Conservation (phyloP, 2,113 vertebrate genomes). For the Pachypanchax playfairii region DNA sequence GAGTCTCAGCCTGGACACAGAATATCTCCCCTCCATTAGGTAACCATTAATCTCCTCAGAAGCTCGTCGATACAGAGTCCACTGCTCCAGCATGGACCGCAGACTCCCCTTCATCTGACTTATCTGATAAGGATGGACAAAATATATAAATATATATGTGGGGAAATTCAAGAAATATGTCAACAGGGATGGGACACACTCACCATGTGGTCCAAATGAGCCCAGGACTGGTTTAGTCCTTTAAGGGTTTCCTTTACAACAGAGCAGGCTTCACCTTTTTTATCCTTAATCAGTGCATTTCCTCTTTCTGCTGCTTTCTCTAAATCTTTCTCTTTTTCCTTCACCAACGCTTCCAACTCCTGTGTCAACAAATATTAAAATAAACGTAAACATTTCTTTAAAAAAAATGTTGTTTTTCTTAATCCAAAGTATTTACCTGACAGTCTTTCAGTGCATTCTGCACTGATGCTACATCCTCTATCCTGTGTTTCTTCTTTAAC, state of each 20-base stretch:
- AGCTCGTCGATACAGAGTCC: constrained; percentile 85
- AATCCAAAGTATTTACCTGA: constrained; percentile 81
- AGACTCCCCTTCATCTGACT: constrained; percentile 87
- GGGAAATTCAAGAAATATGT: not conserved
- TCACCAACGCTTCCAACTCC: constrained; percentile 93
- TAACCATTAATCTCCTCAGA: constrained; percentile 88
- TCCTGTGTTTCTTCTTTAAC: constrained; percentile 86
- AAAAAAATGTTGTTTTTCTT: not conserved
- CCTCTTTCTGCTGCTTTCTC: constrained; percentile 89
- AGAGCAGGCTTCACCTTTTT: constrained; percentile 84
- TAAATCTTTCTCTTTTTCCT: constrained; percentile 91
- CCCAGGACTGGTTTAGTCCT: constrained; percentile 87
- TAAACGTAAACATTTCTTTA: not conserved
- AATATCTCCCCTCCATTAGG: constrained; percentile 91
- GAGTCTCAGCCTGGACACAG: constrained; percentile 87
- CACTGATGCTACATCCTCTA: constrained; percentile 91
- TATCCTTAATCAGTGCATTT: constrained; percentile 88
- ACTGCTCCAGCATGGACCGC: constrained; percentile 88
- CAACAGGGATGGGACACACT: constrained; percentile 5
- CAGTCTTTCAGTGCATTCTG: constrained; percentile 93
- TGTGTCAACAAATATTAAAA: constrained; percentile 53
- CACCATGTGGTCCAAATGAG: constrained; percentile 89
- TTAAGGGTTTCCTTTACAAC: constrained; percentile 81
- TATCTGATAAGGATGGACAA: constrained; percentile 72
- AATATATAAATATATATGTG: not conserved